Evolutionary conservation across 2,797 vertebrate species (phyloP).

Genomic region (Dermochelys coriacea): DNA sequence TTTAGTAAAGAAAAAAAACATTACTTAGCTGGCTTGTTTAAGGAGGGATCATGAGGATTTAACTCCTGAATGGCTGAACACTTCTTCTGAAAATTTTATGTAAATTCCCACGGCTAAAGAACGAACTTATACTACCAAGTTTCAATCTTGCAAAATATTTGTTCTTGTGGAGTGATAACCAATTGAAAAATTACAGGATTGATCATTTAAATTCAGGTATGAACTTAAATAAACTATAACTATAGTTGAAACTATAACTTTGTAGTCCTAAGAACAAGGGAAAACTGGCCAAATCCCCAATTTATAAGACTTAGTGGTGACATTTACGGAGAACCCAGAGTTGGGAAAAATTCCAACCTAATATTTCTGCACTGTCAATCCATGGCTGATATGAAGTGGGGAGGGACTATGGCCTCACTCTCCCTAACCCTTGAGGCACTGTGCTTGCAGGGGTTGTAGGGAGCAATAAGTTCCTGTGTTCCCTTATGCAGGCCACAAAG

Average conservation of each 20-base stretch:
- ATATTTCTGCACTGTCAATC: neutral
- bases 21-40: neutral
- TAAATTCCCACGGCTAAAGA: constrained; percentile 19
- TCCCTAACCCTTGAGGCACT: neutral
- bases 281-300: constrained; percentile 51
- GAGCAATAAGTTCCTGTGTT: neutral
- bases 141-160: constrained; percentile 4
- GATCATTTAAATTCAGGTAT: constrained; percentile 35
- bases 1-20: neutral
- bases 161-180: neutral
- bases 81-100: constrained; percentile 23
- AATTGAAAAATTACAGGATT: constrained; percentile 18
- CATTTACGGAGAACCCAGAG: constrained; percentile 45
- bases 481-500: neutral
- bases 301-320: constrained; percentile 33
- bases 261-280: constrained; percentile 57
- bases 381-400: neutral
- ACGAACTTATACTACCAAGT: constrained; percentile 24
- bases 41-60: neutral
- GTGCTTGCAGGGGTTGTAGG: rapidly evolving
- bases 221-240: constrained; percentile 26
- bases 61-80: neutral
- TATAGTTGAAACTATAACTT: constrained; percentile 6
- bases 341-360: neutral
- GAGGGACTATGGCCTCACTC: neutral